Evolutionary conservation across 2,797 vertebrate genomes (phyloP), one percentile per base, ranked within the genome.

Genomic region (Enteromius mattozi): DNA sequence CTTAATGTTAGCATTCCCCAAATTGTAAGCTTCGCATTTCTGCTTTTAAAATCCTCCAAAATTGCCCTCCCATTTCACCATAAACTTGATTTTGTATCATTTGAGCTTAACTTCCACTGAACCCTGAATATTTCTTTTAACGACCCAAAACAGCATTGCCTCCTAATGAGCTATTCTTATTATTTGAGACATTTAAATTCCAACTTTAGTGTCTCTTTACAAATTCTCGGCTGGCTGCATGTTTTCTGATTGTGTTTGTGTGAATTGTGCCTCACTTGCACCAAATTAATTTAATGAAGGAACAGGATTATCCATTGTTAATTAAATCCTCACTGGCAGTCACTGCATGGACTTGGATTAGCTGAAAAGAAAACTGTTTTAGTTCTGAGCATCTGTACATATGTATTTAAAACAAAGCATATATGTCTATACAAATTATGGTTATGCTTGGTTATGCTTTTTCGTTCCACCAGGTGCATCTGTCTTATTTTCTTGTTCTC

Each of bases 281-380:
- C 51, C n/a, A 54, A 77, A 81, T 71, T 63, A 66, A 77, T 88
- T 80, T 81, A 81, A 85, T 85, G 68, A 87, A 69, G 61, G 54
- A 81, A 75, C 42, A 69, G 81, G 86, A 84, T 86, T 83, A 59
- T 66, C 72, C 82, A 78, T 51, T 76, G 40, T 78, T 85, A 74
- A 85, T 83, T 70, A 75, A 77, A 87, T 37, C 72, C 66, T 80
- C 56, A 66, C 69, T 80, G 45, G 27, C 37, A 81, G 30, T 74
- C n/a, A 78, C 66, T 49, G 33, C 80, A 83, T 54, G 63, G 19
- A 70, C 70, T 76, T 80, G 35, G 66, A 70, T 70, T n/a, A 14
- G 80, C n/a, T 65, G 35, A 76, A 70, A 85, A 45, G 61, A 49
- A 86, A 82, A 66, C 63, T 56, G 30, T 71, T 56, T 51, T 78